Evolutionary conservation across 2,797 vertebrate species (phyloP).

Genomic region (Pseudopleuronectes americanus): DNA sequence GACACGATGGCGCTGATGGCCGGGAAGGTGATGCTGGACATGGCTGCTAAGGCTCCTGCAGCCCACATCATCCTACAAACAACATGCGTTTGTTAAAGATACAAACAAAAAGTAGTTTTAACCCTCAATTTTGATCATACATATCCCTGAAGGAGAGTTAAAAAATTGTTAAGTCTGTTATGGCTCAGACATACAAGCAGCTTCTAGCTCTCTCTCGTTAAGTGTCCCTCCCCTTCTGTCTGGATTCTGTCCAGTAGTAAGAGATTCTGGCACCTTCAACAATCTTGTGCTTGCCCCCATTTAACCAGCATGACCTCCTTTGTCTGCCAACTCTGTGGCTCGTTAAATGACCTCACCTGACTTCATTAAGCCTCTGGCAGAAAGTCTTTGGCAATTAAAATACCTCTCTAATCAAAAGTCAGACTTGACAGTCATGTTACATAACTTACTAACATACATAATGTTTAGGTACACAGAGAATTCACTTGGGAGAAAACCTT

Average conservation of each 20-base stretch:
- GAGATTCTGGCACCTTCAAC: too few relatives aligned
- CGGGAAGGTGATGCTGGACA: conserved; percentile 95
- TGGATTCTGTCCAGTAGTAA: too few relatives aligned
- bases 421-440: too few relatives aligned
- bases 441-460: neutral
- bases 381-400: neutral
- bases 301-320: neutral
- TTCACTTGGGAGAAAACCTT: neutral
- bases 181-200: too few relatives aligned
- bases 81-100: conserved; percentile 13
- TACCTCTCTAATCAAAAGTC: neutral
- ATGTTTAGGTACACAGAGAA: neutral
- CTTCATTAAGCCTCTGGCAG: neutral
- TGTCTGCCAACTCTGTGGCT: neutral
- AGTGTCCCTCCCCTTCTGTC: too few relatives aligned
- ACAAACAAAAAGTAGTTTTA: neutral
- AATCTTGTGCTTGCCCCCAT: neutral
- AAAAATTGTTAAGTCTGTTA: neutral
- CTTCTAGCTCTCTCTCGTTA: too few relatives aligned
- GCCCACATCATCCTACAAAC: conserved; percentile 94
- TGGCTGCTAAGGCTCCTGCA: conserved; percentile 91
- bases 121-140: neutral
- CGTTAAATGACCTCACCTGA: neutral
- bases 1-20: conserved; percentile 94
- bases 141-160: neutral